Percentiles rank a stretch among this genome's conserved stretches.
Conservation (phyloP, 2,888 invertebrate species). For the Agonopterix alstromeriana region DNA sequence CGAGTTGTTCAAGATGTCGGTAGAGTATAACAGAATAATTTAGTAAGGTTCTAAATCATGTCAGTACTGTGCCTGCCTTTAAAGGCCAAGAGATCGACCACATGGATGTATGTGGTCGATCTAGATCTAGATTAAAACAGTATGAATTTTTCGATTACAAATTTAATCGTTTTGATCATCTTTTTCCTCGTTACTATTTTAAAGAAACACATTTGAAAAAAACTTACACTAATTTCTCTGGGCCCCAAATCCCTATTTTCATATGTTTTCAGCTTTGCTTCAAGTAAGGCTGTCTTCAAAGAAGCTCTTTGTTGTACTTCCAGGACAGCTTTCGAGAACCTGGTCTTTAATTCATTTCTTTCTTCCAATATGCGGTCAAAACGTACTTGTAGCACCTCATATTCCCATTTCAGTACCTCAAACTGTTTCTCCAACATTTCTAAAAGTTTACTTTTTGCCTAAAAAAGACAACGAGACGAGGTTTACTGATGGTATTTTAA, state of each 20-base stretch:
- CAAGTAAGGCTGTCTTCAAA: conserved; percentile 87
- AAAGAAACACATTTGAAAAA: not conserved
- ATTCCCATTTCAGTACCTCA: conserved; percentile 80
- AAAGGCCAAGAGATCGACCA: too few species aligned
- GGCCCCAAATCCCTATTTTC: conserved; percentile 79
- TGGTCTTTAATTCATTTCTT: conserved; percentile 84
- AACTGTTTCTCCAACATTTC: conserved; percentile 70
- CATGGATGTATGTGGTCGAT: too few species aligned
- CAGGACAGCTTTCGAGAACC: conserved; percentile 88
- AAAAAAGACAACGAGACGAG: conserved; percentile 10
- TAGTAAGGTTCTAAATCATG: too few species aligned
- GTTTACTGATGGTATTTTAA: too few species aligned
- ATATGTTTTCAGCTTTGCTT: conserved; percentile 83
- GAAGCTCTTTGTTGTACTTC: conserved; percentile 93
- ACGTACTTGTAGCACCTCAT: conserved; percentile 83
- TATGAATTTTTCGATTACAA: too few species aligned
- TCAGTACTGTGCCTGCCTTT: too few species aligned
- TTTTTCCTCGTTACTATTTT: too few species aligned
- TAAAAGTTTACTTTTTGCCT: conserved; percentile 76
- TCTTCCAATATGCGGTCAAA: conserved; percentile 87
- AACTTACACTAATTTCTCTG: conserved; percentile 76
- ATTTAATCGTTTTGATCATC: too few species aligned
- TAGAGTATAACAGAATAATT: too few species aligned
- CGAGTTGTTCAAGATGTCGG: too few species aligned
- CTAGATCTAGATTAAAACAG: too few species aligned